Conservation (phyloP, 2,113 vertebrate species). For the Sceloporus tristichus region DNA sequence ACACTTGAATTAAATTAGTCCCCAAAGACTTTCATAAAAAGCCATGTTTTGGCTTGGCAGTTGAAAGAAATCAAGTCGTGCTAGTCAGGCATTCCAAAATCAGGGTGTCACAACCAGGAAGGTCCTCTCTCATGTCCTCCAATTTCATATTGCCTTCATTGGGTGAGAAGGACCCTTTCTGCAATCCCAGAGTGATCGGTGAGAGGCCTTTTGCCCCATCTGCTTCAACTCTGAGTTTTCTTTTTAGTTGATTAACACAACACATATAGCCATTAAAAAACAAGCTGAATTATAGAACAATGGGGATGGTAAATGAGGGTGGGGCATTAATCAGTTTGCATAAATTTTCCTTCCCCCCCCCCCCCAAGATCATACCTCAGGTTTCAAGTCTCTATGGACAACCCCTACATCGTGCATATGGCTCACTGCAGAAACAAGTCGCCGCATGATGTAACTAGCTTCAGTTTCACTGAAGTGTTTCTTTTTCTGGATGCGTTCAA, state of each 20-base stretch:
- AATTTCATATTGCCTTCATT: no score
- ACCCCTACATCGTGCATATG: slow-evolving; percentile 99
- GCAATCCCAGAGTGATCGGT: no score
- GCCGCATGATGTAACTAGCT: slow-evolving; percentile 96
- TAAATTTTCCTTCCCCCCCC: neutral
- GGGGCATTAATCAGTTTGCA: neutral
- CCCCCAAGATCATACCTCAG: slow-evolving; percentile 83
- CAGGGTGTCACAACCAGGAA: no score
- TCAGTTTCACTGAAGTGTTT: slow-evolving; percentile 96
- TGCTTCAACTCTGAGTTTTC: no score
- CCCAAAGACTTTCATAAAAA: no score
- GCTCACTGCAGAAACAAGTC: slow-evolving; percentile 94
- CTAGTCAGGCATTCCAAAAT: no score
- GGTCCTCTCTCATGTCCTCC: no score
- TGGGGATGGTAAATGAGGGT: neutral
- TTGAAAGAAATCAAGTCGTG: no score
- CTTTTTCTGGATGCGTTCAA: slow-evolving; percentile 95
- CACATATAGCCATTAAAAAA: neutral
- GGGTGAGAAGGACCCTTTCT: no score
- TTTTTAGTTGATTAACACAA: neutral
- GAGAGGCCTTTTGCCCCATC: no score
- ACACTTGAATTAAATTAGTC: no score
- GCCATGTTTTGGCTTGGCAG: no score
- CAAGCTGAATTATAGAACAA: neutral
- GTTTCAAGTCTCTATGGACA: slow-evolving; percentile 95